Conservation (phyloP, 2,888 invertebrate genomes). For the Cataglyphis livida region DNA sequence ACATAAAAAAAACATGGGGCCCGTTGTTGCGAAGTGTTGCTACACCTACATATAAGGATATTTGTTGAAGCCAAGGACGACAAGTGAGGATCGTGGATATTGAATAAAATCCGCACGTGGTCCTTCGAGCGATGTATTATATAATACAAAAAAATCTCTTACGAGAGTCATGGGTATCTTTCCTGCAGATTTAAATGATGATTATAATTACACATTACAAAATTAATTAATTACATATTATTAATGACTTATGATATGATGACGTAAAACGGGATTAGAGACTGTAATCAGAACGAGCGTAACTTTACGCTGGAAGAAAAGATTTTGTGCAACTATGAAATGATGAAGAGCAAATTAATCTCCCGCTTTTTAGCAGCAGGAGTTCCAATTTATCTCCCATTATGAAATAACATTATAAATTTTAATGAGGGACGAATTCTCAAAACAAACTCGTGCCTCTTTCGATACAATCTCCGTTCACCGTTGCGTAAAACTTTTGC, state of each 20-base stretch:
- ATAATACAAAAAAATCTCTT: slow-evolving; percentile 17
- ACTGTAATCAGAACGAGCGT: not conserved
- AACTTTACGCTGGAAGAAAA: slow-evolving; percentile 1
- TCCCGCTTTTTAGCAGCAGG: not conserved
- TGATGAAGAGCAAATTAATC: not conserved
- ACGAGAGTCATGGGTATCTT: not conserved
- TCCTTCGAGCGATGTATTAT: slow-evolving; percentile 24
- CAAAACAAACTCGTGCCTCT: not conserved
- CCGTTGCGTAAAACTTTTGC: not conserved
- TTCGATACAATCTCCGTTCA: not conserved
- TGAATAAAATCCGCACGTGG: slow-evolving; percentile 22
- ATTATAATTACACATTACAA: not conserved
- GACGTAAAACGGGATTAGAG: not conserved
- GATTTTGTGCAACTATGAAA: not conserved
- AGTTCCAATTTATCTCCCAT: not conserved
- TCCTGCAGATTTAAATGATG: not conserved
- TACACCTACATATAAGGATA: not conserved
- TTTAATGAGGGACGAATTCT: not conserved
- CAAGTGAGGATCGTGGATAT: slow-evolving; percentile 24
- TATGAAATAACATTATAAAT: slow-evolving; percentile 5
- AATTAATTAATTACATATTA: slow-evolving; percentile 8
- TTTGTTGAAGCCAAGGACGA: not conserved
- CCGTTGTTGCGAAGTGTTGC: slow-evolving; percentile 9
- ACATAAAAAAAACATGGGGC: slow-evolving; percentile 77
- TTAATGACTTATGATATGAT: not conserved